A percentile compares a stretch with the other conserved stretches of the same genome.
phyloP scores from a whole-genome alignment of 2,797 vertebrate genomes.

The Etheostoma perlongum region DNA sequence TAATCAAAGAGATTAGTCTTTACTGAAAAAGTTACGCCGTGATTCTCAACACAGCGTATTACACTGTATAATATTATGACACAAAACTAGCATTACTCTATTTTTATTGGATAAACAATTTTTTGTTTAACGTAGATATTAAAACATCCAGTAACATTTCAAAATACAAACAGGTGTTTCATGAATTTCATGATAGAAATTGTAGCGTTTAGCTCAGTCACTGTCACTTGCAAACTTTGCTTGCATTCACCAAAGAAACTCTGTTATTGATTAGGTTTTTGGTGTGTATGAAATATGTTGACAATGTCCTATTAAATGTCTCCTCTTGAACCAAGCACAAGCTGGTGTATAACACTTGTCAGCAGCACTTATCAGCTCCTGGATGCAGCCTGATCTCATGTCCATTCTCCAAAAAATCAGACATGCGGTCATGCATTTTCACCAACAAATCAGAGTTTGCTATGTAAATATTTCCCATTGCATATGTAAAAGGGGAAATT shows the following conservation, averaged over 20 bases:
- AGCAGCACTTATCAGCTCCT: slow-evolving; percentile 22
- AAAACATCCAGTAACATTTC: not conserved
- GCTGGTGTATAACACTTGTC: slow-evolving; percentile 13
- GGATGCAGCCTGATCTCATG: slow-evolving; percentile 17
- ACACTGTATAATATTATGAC: not conserved
- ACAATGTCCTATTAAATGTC: slow-evolving; percentile 13
- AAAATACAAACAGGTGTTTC: slow-evolving; percentile 10
- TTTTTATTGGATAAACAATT: not conserved
- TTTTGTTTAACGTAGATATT: not conserved
- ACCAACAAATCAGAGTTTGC: slow-evolving; percentile 32
- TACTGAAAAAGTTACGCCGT: too few relatives aligned
- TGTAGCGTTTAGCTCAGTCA: slow-evolving; percentile 11
- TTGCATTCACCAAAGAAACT: slow-evolving; percentile 20
- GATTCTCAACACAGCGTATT: not conserved
- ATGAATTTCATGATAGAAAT: not conserved
- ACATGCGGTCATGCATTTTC: slow-evolving; percentile 38
- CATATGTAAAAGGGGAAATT: slow-evolving; percentile 1
- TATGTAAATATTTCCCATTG: slow-evolving; percentile 22
- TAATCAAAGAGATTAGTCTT: too few relatives aligned
- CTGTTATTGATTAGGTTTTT: slow-evolving; percentile 7
- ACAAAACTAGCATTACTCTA: not conserved
- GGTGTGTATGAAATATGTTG: not conserved
- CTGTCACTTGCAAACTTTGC: not conserved
- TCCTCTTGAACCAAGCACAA: slow-evolving; percentile 2
- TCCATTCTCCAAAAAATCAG: slow-evolving; percentile 48